Base-by-base conservation (phyloP, 2,888 invertebrate species). In the Drosophila austrosaltans region DNA sequence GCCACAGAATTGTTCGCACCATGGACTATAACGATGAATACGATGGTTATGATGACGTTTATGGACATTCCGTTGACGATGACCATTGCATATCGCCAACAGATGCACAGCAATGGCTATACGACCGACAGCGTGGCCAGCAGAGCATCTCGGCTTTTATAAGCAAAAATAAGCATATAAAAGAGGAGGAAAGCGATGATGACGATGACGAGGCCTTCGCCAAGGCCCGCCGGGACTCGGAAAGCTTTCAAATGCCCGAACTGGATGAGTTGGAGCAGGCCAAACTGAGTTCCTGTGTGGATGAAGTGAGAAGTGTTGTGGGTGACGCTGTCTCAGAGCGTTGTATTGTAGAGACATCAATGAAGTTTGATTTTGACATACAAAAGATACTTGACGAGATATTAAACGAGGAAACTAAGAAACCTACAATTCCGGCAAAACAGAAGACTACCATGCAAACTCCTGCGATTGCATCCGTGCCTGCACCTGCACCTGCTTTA, bases 41-140 rank as follows among this genome's bases (percentile, higher is more conserved):
- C 90, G 98, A 98, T 89, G 96, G 90, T 44, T 91, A 91, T 60
- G 97, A 97, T 89, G 92, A 92, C 74, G 97, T 97, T 70, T 98
- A 98, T 91, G 98, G 98, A 10, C 97, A 97, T 92, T 98, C 98
- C 2, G 96, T 98, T 53, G 98, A 98, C 92, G 98, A 98, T 90
- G 98, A 98, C 90, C 96, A 95, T 92, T 96, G 96, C 90, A 95
- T 98, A 87, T 98, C 98, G 12, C 98, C 98, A 2, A 96, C 96
- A 90, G 97, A 97, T 93, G 94, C 95, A 44, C 94, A 95, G 70
- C 96, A 96, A 89, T 98, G 97, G 93, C 94, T 98, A 90, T 98
- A 95, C 90, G 97, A 98, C 90, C 94, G 98, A 54, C 95, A 95
- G 76, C 94, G 95, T 44, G 95, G 95, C 63, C 94, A 95, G 82